Percentiles rank a stretch among this genome's conserved stretches.
These are phyloP conservation scores for Pipistrellus pygmaeus DNA, from an alignment of 2,797 vertebrate species.

Conservation along the genomic window DNA sequence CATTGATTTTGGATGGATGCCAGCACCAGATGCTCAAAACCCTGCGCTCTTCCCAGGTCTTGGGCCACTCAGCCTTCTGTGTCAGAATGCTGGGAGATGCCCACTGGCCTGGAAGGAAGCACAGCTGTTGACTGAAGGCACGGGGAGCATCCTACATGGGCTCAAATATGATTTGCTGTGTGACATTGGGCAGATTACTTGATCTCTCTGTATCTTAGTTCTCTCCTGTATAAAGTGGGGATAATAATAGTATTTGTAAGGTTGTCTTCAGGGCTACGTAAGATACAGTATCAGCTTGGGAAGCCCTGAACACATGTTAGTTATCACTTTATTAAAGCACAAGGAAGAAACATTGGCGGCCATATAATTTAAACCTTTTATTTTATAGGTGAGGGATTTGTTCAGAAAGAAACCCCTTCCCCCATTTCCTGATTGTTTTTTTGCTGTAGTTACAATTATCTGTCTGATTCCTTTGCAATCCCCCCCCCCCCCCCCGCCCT, in stretches of 20 bases:
- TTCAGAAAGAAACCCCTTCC: not conserved
- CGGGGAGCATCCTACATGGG: not conserved
- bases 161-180: constrained; percentile 9
- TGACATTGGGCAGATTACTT: not conserved
- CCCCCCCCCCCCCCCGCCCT: no score
- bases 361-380: constrained; percentile 5
- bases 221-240: not conserved
- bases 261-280: not conserved
- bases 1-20: constrained; percentile 18
- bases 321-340: constrained; percentile 52
- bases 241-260: constrained; percentile 2
- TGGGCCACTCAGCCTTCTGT: not conserved
- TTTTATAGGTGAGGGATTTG: constrained; percentile 43
- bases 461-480: not conserved
- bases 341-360: not conserved
- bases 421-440: constrained; percentile 30
- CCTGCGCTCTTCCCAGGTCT: not conserved
- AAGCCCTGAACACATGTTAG: not conserved
- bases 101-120: not conserved
- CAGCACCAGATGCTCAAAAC: constrained; percentile 52
- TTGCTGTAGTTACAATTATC: constrained; percentile 28
- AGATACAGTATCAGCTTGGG: not conserved
- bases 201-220: constrained; percentile 21
- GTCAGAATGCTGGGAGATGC: not conserved
- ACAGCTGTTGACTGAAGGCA: not conserved